Conservation (phyloP, 64 coral and sea anemone genomes). For the Platygyra sinensis region DNA sequence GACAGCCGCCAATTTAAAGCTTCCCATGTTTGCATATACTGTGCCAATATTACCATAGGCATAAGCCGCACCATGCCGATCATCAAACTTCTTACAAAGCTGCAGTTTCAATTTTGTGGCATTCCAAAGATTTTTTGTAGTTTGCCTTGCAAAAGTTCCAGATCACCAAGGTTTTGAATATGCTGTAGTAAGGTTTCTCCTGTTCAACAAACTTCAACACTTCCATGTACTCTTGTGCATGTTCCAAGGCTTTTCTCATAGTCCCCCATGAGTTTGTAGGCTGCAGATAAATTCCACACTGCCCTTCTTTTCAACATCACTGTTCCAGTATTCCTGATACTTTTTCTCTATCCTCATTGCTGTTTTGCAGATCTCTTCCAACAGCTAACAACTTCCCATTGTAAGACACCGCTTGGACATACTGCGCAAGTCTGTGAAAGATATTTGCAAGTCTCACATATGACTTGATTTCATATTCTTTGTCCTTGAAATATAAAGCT, state of each 20-base stretch:
- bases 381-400: constrained; percentile 79
- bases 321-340: constrained; percentile 67
- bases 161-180: constrained; percentile 75
- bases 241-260: constrained; percentile 50
- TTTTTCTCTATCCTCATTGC: background rate
- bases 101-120: constrained; percentile 72
- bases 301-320: constrained; percentile 69
- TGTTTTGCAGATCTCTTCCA: constrained; percentile 75
- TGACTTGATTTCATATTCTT: constrained; percentile 78
- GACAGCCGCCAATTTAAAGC: constrained; percentile 64
- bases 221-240: constrained; percentile 78
- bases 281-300: constrained; percentile 78
- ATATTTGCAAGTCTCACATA: constrained; percentile 88
- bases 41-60: constrained; percentile 82
- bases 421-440: constrained; percentile 70
- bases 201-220: constrained; percentile 64
- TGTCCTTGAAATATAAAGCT: constrained; percentile 58
- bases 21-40: constrained; percentile 72
- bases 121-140: constrained; percentile 66
- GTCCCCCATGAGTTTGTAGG: constrained; percentile 80
- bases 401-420: constrained; percentile 72
- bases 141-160: constrained; percentile 78
- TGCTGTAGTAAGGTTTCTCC: constrained; percentile 56
- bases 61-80: constrained; percentile 68
- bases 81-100: constrained; percentile 71